A percentile compares a stretch with the other conserved stretches of the same genome.
Conservation (phyloP, 2,888 invertebrate species). For the Hypomecis atomaria region DNA sequence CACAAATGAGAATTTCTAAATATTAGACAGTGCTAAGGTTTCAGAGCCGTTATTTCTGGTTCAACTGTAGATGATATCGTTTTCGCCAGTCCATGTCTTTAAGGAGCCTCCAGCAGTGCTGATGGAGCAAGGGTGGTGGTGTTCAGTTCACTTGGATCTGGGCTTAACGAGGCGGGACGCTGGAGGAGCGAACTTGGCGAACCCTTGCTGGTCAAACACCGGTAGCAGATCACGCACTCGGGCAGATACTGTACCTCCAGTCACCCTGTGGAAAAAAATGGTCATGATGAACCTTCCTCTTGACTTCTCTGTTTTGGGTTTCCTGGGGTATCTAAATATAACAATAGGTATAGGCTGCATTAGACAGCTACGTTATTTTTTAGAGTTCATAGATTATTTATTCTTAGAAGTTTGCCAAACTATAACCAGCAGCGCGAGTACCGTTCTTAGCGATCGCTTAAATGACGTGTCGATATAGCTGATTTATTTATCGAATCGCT, state of each 20-base stretch:
- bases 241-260: slow-evolving; percentile 88
- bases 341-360: too few relatives aligned
- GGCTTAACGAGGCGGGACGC: slow-evolving; percentile 91
- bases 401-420: too few relatives aligned
- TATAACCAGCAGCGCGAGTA: too few relatives aligned
- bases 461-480: too few relatives aligned
- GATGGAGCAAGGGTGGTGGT: slow-evolving; percentile 7
- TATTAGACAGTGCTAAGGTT: slow-evolving; percentile 1
- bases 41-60: slow-evolving; percentile 9
- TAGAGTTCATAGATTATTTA: too few relatives aligned
- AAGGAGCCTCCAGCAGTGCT: slow-evolving; percentile 22
- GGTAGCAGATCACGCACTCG: slow-evolving; percentile 90
- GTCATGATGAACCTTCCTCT: background rate
- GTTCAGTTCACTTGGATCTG: slow-evolving; percentile 64
- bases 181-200: slow-evolving; percentile 92
- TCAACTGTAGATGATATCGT: slow-evolving; percentile 25
- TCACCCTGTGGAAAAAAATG: slow-evolving; percentile 75
- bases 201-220: slow-evolving; percentile 94
- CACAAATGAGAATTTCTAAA: background rate
- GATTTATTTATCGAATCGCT: too few relatives aligned
- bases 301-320: too few relatives aligned
- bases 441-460: too few relatives aligned
- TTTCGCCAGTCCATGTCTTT: slow-evolving; percentile 30
- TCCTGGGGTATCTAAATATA: too few relatives aligned
- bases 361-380: too few relatives aligned